phyloP scores from a whole-genome alignment of 2,113 vertebrate species.

The Brachyhypopomus occidentalis region DNA sequence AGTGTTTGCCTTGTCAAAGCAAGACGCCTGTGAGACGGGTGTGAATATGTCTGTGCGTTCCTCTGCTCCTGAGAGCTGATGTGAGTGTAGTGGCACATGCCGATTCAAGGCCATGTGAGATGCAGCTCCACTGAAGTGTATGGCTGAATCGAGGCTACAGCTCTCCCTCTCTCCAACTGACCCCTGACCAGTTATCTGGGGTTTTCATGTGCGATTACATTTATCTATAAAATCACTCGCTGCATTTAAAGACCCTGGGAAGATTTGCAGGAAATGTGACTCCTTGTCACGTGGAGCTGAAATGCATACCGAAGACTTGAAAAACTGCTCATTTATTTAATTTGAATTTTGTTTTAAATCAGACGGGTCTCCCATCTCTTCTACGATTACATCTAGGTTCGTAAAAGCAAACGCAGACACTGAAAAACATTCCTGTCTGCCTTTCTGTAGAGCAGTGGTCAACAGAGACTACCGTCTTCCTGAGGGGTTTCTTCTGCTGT shows the following conservation, averaged over 20 bases:
- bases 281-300: not conserved
- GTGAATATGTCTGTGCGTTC: too few species aligned
- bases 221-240: not conserved
- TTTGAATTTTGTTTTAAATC: not conserved
- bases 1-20: not conserved
- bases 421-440: conserved; percentile 7
- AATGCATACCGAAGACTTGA: too few species aligned
- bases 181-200: too few species aligned
- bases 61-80: too few species aligned
- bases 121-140: too few species aligned
- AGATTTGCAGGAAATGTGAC: not conserved
- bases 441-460: conserved; percentile 3
- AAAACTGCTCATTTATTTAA: not conserved
- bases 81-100: too few species aligned
- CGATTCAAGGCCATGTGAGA: too few species aligned
- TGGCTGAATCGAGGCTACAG: too few species aligned
- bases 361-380: too few species aligned
- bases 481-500: not conserved
- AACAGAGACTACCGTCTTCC: conserved; percentile 7
- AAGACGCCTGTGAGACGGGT: not conserved
- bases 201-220: not conserved
- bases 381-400: too few species aligned
- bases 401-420: not conserved
- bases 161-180: too few species aligned
- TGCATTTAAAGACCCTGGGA: not conserved